A percentile compares a stretch with the other conserved stretches of the same genome.
These are phyloP conservation scores for Nasonia oneida DNA, from an alignment of 2,888 invertebrate genomes.

Conservation along the genomic window DNA sequence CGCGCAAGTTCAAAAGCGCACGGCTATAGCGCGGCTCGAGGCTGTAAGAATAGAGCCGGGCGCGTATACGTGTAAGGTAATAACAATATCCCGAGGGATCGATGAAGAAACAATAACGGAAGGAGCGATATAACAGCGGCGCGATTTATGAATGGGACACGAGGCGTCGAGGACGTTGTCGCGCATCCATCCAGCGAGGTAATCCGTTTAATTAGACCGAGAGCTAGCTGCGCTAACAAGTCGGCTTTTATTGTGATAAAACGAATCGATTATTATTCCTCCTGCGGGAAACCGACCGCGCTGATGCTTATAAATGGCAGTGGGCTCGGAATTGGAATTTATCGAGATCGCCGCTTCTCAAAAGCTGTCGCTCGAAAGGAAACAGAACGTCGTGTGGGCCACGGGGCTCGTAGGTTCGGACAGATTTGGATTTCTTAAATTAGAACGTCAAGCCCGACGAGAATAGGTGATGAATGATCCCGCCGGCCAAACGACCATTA, in stretches of 20 bases:
- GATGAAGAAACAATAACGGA: not conserved
- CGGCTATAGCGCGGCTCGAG: not conserved
- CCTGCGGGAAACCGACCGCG: too few relatives aligned
- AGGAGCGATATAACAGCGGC: not conserved
- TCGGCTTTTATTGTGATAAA: not conserved
- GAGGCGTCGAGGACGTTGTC: not conserved
- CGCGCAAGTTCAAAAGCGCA: slow-evolving; percentile 1
- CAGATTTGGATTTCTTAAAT: slow-evolving; percentile 25
- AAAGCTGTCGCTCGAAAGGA: not conserved
- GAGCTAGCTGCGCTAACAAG: not conserved
- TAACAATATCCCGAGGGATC: not conserved
- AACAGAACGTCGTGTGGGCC: not conserved
- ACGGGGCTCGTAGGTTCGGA: not conserved
- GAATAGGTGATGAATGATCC: slow-evolving; percentile 11
- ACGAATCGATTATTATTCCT: slow-evolving; percentile 14
- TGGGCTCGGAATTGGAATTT: too few relatives aligned
- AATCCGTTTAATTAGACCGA: slow-evolving; percentile 4
- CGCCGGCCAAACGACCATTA: not conserved
- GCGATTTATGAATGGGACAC: not conserved
- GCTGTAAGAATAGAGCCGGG: not conserved
- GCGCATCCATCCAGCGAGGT: not conserved
- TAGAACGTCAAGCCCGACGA: slow-evolving; percentile 3
- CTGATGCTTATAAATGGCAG: too few relatives aligned
- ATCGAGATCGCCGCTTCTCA: not conserved
- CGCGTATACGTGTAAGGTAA: not conserved